Evolutionary conservation across 2,888 invertebrate genomes (phyloP).

Genomic region (Dichetophora obliterata): DNA sequence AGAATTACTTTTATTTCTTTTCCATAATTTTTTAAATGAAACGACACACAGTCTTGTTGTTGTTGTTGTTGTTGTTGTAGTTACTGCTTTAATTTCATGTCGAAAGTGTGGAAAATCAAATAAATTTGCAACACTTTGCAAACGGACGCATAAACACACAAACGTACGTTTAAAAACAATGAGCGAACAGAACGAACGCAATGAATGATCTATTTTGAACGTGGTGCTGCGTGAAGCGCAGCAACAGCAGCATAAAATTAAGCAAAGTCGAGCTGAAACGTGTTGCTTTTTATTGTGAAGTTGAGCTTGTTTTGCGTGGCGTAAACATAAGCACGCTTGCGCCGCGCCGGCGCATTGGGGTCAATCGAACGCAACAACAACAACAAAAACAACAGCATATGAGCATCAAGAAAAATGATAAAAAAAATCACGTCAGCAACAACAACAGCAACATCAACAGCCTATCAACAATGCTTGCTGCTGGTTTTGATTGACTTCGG

Average conservation of each 20-base stretch:
- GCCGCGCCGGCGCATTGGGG: constrained; percentile 26
- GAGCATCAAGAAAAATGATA: neutral
- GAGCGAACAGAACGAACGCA: constrained; percentile 1
- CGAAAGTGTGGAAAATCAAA: constrained; percentile 25
- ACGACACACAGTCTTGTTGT: no score
- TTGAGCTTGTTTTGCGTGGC: constrained; percentile 21
- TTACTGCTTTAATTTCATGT: constrained; percentile 4
- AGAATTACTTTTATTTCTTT: neutral
- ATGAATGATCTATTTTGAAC: neutral
- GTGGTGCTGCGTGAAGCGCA: constrained; percentile 14
- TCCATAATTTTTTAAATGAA: neutral
- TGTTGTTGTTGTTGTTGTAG: no score
- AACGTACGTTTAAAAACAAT: neutral
- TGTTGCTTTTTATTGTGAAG: constrained; percentile 6
- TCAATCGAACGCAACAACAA: constrained; percentile 34
- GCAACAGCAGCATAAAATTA: neutral
- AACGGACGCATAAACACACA: neutral
- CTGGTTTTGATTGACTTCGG: constrained; percentile 14
- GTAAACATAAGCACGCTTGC: constrained; percentile 33
- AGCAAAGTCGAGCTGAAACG: constrained; percentile 5
- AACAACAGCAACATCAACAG: neutral
- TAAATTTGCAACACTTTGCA: constrained; percentile 17
- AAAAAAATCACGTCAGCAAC: neutral
- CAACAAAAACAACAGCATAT: constrained; percentile 26
- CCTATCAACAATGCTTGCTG: constrained; percentile 5